phyloP scores from a whole-genome alignment of 1,140 invertebrate genomes.

The Oreohelix idahoensis region DNA sequence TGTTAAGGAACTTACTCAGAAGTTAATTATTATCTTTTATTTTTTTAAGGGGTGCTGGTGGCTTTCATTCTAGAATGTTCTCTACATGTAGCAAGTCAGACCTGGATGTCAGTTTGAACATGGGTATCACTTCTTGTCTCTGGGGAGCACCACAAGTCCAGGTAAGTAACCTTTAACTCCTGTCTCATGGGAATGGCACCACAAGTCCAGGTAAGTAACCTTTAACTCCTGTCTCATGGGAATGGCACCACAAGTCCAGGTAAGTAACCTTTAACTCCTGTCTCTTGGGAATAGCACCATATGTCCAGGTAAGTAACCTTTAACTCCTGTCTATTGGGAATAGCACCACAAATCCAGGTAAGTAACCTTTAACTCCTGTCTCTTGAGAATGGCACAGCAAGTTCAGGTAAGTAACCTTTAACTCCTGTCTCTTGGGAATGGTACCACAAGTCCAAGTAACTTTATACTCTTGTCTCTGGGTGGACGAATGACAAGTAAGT shows the following conservation, averaged over 20 bases:
- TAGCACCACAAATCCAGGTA: too few relatives aligned
- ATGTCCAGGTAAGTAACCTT: conserved; percentile 31
- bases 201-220: conserved; percentile 28
- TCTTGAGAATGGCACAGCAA: too few relatives aligned
- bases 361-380: too few relatives aligned
- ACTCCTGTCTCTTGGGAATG: too few relatives aligned
- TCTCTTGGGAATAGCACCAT: conserved; percentile 51
- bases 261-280: conserved; percentile 53
- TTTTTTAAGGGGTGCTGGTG: conserved; percentile 48
- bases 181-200: conserved; percentile 59
- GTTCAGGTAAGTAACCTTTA: too few relatives aligned
- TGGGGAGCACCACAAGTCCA: conserved; percentile 43
- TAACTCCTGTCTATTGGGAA: too few relatives aligned
- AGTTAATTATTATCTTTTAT: too few relatives aligned
- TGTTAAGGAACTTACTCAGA: too few relatives aligned
- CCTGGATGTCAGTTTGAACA: conserved; percentile 56
- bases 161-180: conserved; percentile 42
- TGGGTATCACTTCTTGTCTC: conserved; percentile 66
- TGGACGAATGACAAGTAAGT: too few relatives aligned
- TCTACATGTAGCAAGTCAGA: conserved; percentile 64
- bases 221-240: conserved; percentile 61
- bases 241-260: conserved; percentile 35
- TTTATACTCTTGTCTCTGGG: too few relatives aligned
- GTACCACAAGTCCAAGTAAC: too few relatives aligned
- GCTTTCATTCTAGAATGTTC: conserved; percentile 63